Evolutionary conservation across 1,140 invertebrate species (phyloP).

Genomic region (Philotrypesis tridentata): DNA sequence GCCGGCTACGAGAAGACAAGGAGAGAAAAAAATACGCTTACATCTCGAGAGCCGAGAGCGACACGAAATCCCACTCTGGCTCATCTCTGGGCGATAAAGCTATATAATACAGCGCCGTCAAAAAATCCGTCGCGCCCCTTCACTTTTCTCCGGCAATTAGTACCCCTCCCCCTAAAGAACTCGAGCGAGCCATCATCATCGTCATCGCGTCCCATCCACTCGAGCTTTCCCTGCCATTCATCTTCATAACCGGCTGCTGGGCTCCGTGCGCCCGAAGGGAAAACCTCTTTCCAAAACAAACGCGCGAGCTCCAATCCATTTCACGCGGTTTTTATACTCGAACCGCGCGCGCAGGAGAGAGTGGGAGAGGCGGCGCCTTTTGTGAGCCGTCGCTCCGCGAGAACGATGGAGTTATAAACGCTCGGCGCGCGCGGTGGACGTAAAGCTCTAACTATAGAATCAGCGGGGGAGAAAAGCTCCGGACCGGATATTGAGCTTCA

Average conservation of each 20-base stretch:
- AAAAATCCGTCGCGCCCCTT: background rate
- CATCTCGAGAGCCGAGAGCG: too few species aligned
- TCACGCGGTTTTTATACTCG: conserved; percentile 28
- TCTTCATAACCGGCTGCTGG: conserved; percentile 4
- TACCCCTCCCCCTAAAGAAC: background rate
- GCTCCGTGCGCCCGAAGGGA: background rate
- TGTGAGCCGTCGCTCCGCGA: background rate
- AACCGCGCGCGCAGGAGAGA: too few species aligned
- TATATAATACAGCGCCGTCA: too few species aligned
- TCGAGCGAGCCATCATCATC: background rate
- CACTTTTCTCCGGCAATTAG: background rate
- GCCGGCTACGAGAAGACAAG: too few species aligned
- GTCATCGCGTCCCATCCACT: background rate
- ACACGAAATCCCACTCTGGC: too few species aligned
- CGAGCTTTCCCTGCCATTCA: conserved; percentile 3
- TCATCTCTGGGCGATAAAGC: too few species aligned
- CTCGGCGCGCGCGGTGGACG: conserved; percentile 3
- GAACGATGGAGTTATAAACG: conserved; percentile 38
- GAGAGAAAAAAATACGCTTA: too few species aligned
- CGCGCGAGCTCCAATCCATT: conserved; percentile 6
- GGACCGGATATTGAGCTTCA: background rate
- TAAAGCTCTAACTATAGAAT: conserved; percentile 33
- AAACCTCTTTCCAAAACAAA: background rate
- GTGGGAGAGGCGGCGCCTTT: conserved; percentile 18
- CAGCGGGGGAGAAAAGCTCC: background rate